Evolutionary conservation across 2,888 invertebrate species (phyloP), one percentile per base, ranked within the genome.

Genomic region (Himalopsyche kuldschensis): DNA sequence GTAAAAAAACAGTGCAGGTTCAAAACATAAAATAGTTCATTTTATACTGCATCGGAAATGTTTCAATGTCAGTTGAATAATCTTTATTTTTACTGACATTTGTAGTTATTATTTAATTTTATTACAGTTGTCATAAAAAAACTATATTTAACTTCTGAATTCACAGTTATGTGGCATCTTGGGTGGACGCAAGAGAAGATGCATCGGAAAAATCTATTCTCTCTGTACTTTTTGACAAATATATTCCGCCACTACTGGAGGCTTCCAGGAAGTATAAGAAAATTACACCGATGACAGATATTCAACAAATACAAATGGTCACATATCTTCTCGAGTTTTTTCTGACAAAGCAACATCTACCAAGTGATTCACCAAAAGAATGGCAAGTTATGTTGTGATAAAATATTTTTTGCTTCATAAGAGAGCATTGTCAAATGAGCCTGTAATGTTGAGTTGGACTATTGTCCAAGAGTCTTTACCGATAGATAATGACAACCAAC

Each of bases 141-240:
- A 1, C 15, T 15, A 41, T 15, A 27, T 76, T 20, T 4, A 31
- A 31, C 15, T 8, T 79, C 69, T 27, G 27, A 41, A 41, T 78
- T 87, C 88, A 17, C 86, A 95, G 96, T n/a, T 97, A 94, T 88
- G 96, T 98, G 8, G 94, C 96, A 20, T 97, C 97, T 35, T 97
- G 97, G 97, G 94, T 97, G 83, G 97, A 97, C 63, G 95, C 94
- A 0, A 92, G 96, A 78, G 92, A 93, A 46, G 94, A 94, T 84
- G 93, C 94, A 84, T 92, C 94, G 0, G 97, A 97, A 89, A 95
- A 95, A 87, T 95, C 97, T 0, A 95, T 95, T 89, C 91, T 98
- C 81, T 94, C 95, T 63, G 94, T 98, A 20, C 92, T 98, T 80
- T 98, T 98, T 88, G 98, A 98, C 88, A 98, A 98, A 89, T 98